Evolutionary conservation across 2,888 invertebrate genomes (phyloP).

Genomic region (Polyploca ridens): DNA sequence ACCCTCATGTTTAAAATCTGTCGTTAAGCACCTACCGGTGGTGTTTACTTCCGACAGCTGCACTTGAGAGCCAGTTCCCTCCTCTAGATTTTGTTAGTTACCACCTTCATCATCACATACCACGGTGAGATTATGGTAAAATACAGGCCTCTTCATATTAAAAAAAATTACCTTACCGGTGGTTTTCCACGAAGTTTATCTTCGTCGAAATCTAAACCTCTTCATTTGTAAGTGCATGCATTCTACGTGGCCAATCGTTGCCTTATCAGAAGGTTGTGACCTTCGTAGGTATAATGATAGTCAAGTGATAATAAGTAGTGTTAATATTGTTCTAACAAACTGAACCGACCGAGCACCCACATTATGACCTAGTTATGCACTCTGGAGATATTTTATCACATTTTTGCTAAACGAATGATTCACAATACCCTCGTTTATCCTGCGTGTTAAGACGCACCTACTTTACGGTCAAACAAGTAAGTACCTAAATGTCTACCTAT

Average conservation of each 20-base stretch:
- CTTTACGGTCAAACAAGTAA: constrained; percentile 13
- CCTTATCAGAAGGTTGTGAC: constrained; percentile 31
- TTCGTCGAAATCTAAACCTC: not conserved
- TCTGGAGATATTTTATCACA: constrained; percentile 56
- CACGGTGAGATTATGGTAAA: no score
- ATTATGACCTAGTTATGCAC: constrained; percentile 56
- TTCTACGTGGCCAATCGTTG: no score
- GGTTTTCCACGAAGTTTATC: not conserved
- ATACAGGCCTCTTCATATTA: no score
- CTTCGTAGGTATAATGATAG: constrained; percentile 36
- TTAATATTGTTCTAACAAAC: constrained; percentile 31
- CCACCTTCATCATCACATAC: no score
- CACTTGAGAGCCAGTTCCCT: no score
- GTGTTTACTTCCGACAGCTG: no score
- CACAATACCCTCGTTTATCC: constrained; percentile 53
- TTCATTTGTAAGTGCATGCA: not conserved
- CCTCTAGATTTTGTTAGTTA: no score
- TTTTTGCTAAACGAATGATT: constrained; percentile 55
- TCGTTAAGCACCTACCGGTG: no score
- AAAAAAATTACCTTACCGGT: no score
- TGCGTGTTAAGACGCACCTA: constrained; percentile 41
- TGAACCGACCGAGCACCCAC: constrained; percentile 36
- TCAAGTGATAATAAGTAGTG: constrained; percentile 20
- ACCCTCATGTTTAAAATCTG: no score
- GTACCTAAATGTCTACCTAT: not conserved